Evolutionary conservation across 1,140 invertebrate species (phyloP).

Genomic region (Leptoteleia sp.): DNA sequence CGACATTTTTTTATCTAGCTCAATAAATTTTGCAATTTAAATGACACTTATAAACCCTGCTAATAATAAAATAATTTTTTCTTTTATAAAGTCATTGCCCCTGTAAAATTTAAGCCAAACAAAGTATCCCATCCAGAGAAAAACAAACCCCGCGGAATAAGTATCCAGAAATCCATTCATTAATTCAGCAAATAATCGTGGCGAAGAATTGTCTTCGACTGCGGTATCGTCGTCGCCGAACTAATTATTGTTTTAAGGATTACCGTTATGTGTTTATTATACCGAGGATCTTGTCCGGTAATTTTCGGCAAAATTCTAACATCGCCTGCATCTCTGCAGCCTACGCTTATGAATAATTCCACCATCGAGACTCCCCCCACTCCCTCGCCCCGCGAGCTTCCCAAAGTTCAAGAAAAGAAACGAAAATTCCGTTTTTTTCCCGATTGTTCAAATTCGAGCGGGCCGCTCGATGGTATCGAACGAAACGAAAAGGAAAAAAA

Average conservation of each 20-base stretch:
- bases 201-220: constrained; percentile 66
- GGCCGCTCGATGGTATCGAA: constrained; percentile 5
- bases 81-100: too few species aligned
- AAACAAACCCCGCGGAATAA: constrained; percentile 8
- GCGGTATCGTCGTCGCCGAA: constrained; percentile 49
- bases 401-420: too few species aligned
- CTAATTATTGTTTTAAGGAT: constrained; percentile 82
- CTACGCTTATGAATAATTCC: constrained; percentile 79
- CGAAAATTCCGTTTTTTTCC: too few species aligned
- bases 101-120: not conserved
- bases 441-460: too few species aligned
- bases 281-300: constrained; percentile 72
- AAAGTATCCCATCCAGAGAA: constrained; percentile 7
- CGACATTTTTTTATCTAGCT: too few species aligned
- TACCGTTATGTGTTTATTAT: constrained; percentile 81
- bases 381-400: too few species aligned
- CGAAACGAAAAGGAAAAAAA: constrained; percentile 10
- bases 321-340: constrained; percentile 50
- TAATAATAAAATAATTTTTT: too few species aligned
- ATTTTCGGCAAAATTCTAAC: constrained; percentile 77
- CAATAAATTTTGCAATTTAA: too few species aligned
- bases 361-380: too few species aligned
- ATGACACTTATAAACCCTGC: too few species aligned
- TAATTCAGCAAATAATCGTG: constrained; percentile 72
- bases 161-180: constrained; percentile 65